Conservation (phyloP, 1,140 invertebrate genomes). For the Acromyrmex echinatior region DNA sequence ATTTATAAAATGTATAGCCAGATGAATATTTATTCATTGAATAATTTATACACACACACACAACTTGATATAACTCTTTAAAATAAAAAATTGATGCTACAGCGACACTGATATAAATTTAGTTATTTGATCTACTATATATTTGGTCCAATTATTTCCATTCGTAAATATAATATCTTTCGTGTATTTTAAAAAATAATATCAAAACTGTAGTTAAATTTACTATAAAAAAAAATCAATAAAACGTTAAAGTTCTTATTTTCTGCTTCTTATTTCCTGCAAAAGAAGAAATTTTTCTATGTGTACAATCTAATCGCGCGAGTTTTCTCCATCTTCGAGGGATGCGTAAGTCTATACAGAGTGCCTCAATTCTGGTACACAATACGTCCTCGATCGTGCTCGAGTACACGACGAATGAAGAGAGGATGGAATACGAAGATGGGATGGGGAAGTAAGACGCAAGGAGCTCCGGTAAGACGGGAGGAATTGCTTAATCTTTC, state of each 20-base stretch:
- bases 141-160: background rate
- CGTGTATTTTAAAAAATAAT: background rate
- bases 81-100: background rate
- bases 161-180: background rate
- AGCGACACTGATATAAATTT: background rate
- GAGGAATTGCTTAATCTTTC: slow-evolving; percentile 76
- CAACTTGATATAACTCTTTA: background rate
- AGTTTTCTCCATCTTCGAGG: slow-evolving; percentile 22
- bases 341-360: slow-evolving; percentile 24
- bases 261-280: background rate
- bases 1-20: slow-evolving; percentile 16
- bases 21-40: background rate
- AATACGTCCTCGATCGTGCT: slow-evolving; percentile 60
- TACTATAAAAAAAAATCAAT: background rate
- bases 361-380: slow-evolving; percentile 54
- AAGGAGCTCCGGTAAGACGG: slow-evolving; percentile 26
- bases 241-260: slow-evolving; percentile 23
- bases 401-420: slow-evolving; percentile 27
- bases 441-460: slow-evolving; percentile 23
- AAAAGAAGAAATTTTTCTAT: background rate
- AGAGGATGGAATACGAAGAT: slow-evolving; percentile 22
- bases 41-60: background rate
- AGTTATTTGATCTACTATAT: background rate
- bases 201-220: background rate
- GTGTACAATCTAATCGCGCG: slow-evolving; percentile 33